phyloP scores from a whole-genome alignment of 1,140 invertebrate genomes.

The Aphaenogaster ashmeadi region DNA sequence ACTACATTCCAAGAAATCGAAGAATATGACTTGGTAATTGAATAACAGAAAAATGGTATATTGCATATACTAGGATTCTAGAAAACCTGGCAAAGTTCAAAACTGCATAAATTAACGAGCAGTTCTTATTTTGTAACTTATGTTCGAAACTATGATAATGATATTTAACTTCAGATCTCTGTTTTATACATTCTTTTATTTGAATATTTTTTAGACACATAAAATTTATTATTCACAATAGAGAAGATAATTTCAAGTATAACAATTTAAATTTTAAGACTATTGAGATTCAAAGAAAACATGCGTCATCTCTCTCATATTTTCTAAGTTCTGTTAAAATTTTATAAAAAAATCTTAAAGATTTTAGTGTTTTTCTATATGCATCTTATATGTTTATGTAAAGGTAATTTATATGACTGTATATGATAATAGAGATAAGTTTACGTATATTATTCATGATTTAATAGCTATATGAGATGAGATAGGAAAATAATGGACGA shows the following conservation, averaged over 20 bases:
- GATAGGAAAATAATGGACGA: neutral
- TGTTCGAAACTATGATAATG: neutral
- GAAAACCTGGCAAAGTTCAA: neutral
- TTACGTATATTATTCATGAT: neutral
- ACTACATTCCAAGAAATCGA: conserved; percentile 82
- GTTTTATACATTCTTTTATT: neutral
- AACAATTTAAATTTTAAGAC: neutral
- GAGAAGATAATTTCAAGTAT: neutral
- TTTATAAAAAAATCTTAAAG: neutral
- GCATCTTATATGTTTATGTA: neutral
- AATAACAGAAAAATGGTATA: conserved; percentile 63
- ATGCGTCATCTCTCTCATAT: too few relatives aligned
- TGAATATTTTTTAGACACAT: neutral
- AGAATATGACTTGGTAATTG: conserved; percentile 79
- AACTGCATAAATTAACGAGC: neutral
- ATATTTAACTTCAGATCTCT: neutral
- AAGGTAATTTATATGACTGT: neutral
- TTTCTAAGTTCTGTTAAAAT: conserved; percentile 18
- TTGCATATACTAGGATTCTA: conserved; percentile 1
- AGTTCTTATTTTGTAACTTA: neutral
- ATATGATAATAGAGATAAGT: neutral
- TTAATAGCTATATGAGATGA: neutral
- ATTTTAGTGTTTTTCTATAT: neutral
- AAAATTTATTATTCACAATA: neutral
- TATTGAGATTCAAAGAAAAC: neutral